Evolutionary conservation across 2,113 vertebrate genomes (phyloP).

Genomic region (Alligator mississippiensis): DNA sequence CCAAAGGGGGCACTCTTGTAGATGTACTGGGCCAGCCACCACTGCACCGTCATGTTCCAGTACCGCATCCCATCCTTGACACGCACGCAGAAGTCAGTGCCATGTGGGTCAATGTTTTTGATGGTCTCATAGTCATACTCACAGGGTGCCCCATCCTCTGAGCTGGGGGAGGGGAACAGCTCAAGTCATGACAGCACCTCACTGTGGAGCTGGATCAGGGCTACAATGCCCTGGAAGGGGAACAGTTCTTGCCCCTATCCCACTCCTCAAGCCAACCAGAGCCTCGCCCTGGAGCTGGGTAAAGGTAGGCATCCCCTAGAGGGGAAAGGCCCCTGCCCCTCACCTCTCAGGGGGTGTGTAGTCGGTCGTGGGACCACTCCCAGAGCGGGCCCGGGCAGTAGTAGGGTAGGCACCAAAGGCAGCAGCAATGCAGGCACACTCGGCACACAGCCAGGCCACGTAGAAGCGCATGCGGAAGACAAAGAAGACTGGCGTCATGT

Average conservation of each 20-base stretch:
- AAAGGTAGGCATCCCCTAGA: conserved; percentile 38
- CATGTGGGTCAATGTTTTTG: conserved; percentile 91
- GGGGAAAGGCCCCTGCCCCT: conserved; percentile 43
- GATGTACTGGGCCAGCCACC: conserved; percentile 93
- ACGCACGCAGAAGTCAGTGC: conserved; percentile 91
- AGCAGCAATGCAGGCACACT: conserved; percentile 89
- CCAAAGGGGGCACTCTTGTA: conserved; percentile 86
- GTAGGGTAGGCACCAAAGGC: conserved; percentile 91
- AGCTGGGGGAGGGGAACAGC: conserved; percentile 63
- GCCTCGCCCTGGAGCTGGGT: neutral
- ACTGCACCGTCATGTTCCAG: conserved; percentile 96
- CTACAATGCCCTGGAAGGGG: neutral
- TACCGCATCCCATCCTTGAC: conserved; percentile 92
- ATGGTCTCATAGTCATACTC: conserved; percentile 90
- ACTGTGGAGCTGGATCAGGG: neutral
- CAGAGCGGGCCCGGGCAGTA: conserved; percentile 84
- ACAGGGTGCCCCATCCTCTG: conserved; percentile 61
- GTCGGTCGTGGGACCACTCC: conserved; percentile 86
- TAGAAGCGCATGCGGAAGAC: conserved; percentile 94
- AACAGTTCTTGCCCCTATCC: neutral
- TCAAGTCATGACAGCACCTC: neutral
- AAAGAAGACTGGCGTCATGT: conserved; percentile 90
- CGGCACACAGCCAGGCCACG: conserved; percentile 89
- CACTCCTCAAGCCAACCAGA: neutral
- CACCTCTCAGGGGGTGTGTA: conserved; percentile 55